These are phyloP conservation scores for Microchrysa polita DNA, from an alignment of 2,888 invertebrate species.

Conservation along the genomic window DNA sequence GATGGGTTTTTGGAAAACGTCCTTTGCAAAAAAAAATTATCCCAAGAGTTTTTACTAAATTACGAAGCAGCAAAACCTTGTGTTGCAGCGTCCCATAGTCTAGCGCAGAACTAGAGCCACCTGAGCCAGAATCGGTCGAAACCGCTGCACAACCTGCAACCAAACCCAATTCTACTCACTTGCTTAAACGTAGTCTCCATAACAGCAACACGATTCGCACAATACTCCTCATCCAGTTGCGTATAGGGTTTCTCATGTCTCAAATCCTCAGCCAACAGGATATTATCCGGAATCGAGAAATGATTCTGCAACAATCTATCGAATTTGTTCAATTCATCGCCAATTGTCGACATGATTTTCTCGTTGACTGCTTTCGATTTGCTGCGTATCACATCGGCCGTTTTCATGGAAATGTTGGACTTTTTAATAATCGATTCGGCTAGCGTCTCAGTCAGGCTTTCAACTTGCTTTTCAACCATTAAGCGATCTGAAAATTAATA, in stretches of 20 bases:
- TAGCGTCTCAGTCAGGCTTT: constrained; percentile 14
- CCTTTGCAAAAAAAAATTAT: too few species aligned
- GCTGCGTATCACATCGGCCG: constrained; percentile 48
- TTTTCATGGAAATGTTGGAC: constrained; percentile 51
- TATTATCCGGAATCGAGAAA: constrained; percentile 58
- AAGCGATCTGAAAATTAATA: constrained; percentile 43
- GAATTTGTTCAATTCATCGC: constrained; percentile 51
- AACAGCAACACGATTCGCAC: constrained; percentile 51
- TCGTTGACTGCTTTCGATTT: constrained; percentile 49
- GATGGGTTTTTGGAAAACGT: too few species aligned
- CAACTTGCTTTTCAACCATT: constrained; percentile 20
- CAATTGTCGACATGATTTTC: constrained; percentile 53
- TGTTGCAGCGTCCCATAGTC: too few species aligned
- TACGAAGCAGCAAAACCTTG: too few species aligned
- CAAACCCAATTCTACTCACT: constrained; percentile 52
- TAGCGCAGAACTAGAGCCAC: too few species aligned
- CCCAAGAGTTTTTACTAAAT: too few species aligned
- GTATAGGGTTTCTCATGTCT: constrained; percentile 54
- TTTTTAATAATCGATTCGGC: constrained; percentile 49
- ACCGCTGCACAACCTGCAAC: too few species aligned
- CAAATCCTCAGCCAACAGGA: constrained; percentile 56
- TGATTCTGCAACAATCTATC: constrained; percentile 54
- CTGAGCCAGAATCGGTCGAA: too few species aligned
- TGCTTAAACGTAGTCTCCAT: constrained; percentile 55
- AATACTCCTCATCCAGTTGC: constrained; percentile 53